Evolutionary conservation across 92 coral and sea anemone species (phyloP).

Genomic region (Actinernus sp.): DNA sequence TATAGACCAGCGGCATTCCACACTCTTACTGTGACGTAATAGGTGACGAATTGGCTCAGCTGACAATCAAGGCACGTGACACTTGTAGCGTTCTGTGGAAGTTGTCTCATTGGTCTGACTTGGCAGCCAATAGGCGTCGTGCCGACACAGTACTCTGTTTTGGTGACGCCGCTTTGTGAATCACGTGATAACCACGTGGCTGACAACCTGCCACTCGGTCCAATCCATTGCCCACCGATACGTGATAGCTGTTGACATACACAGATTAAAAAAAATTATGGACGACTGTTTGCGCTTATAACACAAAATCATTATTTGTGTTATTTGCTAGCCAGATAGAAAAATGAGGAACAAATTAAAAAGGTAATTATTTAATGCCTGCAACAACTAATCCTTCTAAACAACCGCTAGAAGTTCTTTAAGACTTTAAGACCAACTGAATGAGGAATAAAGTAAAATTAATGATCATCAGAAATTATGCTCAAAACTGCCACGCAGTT

Average conservation of each 20-base stretch:
- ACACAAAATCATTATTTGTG: no score
- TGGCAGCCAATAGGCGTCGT: conserved; percentile 78
- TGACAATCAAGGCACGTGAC: conserved; percentile 78
- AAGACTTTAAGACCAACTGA: no score
- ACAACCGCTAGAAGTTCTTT: no score
- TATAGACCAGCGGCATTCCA: conserved; percentile 86
- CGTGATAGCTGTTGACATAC: conserved; percentile 63
- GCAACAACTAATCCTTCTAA: no score
- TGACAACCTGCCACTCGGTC: conserved; percentile 41
- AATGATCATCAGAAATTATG: no score
- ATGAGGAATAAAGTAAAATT: no score
- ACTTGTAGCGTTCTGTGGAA: conserved; percentile 47
- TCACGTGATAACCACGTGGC: conserved; percentile 87
- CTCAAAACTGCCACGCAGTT: no score
- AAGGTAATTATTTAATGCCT: no score
- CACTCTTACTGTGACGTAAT: conserved; percentile 80
- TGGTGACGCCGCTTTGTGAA: conserved; percentile 69
- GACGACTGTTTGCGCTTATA: no score
- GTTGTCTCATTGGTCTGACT: conserved; percentile 62
- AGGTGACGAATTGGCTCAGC: conserved; percentile 59
- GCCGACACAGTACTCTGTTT: conserved; percentile 91
- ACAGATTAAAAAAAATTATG: no score
- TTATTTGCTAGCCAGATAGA: no score
- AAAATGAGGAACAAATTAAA: no score
- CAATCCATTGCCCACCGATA: conserved; percentile 55